Evolutionary conservation across 1,140 invertebrate species (phyloP).

Genomic region (Drosophila sturtevanti): DNA sequence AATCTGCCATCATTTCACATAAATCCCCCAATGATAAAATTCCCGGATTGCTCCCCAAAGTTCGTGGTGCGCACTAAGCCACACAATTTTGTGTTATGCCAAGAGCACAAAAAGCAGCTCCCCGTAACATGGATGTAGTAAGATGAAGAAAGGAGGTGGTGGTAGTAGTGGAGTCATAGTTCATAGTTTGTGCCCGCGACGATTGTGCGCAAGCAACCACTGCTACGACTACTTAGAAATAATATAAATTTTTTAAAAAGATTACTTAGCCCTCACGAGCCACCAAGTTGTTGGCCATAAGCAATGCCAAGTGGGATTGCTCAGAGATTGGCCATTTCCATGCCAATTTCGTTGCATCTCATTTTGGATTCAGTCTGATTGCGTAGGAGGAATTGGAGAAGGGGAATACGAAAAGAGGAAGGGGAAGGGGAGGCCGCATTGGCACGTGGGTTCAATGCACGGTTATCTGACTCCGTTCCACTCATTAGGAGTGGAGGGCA

Average conservation of each 20-base stretch:
- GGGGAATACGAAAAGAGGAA: not conserved
- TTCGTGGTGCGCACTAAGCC: slow-evolving; percentile 61
- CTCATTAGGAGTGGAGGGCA: no score
- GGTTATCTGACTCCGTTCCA: slow-evolving; percentile 3
- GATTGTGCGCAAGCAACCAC: slow-evolving; percentile 39
- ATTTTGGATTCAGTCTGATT: slow-evolving; percentile 14
- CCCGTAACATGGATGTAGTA: not conserved
- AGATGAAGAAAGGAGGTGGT: not conserved
- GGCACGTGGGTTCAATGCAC: slow-evolving; percentile 53
- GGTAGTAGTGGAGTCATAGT: slow-evolving; percentile 14
- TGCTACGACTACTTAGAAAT: slow-evolving; percentile 54
- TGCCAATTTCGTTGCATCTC: slow-evolving; percentile 48
- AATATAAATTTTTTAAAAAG: slow-evolving; percentile 70
- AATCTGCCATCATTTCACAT: slow-evolving; percentile 77
- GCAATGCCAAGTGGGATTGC: slow-evolving; percentile 27
- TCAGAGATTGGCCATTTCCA: slow-evolving; percentile 61
- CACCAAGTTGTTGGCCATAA: slow-evolving; percentile 50
- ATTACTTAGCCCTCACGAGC: slow-evolving; percentile 59
- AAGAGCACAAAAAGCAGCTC: slow-evolving; percentile 4
- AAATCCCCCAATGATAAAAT: slow-evolving; percentile 72
- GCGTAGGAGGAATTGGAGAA: not conserved
- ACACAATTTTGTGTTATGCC: slow-evolving; percentile 54
- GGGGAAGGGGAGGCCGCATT: no score
- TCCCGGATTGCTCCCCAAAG: slow-evolving; percentile 67
- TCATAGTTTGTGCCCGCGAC: slow-evolving; percentile 53